Evolutionary conservation across 2,888 invertebrate genomes (phyloP).

Genomic region (Stomorhina lunata): DNA sequence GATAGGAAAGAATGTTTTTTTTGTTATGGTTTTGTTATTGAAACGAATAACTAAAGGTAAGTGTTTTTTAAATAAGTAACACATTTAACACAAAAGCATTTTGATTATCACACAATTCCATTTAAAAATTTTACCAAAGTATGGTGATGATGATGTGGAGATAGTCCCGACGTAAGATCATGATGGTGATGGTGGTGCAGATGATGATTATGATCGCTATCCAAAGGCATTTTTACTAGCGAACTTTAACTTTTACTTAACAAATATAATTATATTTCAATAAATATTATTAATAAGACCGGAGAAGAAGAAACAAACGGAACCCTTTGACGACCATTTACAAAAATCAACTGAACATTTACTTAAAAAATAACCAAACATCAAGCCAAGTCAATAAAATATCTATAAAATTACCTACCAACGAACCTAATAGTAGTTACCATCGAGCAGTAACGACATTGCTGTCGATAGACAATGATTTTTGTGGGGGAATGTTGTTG

Average conservation of each 20-base stretch:
- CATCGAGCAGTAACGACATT: slow-evolving; percentile 15
- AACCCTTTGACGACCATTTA: slow-evolving; percentile 48
- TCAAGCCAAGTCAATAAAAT: slow-evolving; percentile 15
- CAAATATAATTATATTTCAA: not conserved
- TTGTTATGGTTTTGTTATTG: no score
- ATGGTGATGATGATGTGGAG: slow-evolving; percentile 77
- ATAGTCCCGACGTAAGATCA: slow-evolving; percentile 71
- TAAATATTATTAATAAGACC: not conserved
- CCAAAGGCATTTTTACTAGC: slow-evolving; percentile 70
- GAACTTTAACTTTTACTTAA: not conserved
- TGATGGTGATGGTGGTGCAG: slow-evolving; percentile 74
- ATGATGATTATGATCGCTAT: slow-evolving; percentile 73
- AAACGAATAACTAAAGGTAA: no score
- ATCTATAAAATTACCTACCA: not conserved
- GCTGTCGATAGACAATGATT: no score
- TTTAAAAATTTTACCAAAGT: slow-evolving; percentile 77
- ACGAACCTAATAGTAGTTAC: slow-evolving; percentile 7
- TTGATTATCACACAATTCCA: no score
- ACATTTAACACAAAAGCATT: no score
- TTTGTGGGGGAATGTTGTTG: no score
- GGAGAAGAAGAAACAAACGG: not conserved
- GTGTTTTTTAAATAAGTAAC: no score
- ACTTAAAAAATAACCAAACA: slow-evolving; percentile 40
- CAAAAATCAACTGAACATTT: slow-evolving; percentile 49
- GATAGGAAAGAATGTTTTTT: no score